Percentiles rank a stretch among this genome's conserved stretches.
phyloP scores from a whole-genome alignment of 2,797 vertebrate genomes.

The Anabacerthia variegaticeps region DNA sequence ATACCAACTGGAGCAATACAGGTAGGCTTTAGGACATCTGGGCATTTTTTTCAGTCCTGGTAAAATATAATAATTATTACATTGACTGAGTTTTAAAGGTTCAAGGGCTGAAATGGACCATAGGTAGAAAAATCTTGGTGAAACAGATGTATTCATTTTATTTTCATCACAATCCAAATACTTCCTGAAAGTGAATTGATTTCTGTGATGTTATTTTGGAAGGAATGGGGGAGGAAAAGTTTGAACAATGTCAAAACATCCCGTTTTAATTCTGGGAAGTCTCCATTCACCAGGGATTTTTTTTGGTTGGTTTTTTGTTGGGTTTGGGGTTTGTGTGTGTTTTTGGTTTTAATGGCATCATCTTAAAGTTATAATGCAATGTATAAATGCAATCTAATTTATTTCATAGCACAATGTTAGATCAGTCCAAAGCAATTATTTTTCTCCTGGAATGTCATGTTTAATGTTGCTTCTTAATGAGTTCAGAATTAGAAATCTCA shows the following conservation, averaged over 20 bases:
- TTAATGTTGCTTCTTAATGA: conserved; percentile 23
- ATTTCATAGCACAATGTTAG: not conserved
- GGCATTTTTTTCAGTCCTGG: not conserved
- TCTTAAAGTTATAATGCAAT: not conserved
- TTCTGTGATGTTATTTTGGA: not conserved
- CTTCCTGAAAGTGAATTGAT: not conserved
- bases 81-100: not conserved
- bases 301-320: not conserved
- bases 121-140: not conserved
- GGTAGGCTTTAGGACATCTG: not conserved
- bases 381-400: not conserved
- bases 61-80: not conserved
- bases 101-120: not conserved
- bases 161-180: not conserved
- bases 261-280: not conserved
- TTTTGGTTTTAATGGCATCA: not conserved
- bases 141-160: not conserved
- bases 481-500: not conserved
- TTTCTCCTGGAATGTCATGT: not conserved
- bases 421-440: not conserved
- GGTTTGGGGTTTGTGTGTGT: not conserved
- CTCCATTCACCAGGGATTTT: not conserved
- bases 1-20: not conserved
- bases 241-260: not conserved
- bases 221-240: not conserved